Evolutionary conservation across 2,888 invertebrate genomes (phyloP), one percentile per base, ranked within the genome.

Genomic region (Drosophila flavopinicola): DNA sequence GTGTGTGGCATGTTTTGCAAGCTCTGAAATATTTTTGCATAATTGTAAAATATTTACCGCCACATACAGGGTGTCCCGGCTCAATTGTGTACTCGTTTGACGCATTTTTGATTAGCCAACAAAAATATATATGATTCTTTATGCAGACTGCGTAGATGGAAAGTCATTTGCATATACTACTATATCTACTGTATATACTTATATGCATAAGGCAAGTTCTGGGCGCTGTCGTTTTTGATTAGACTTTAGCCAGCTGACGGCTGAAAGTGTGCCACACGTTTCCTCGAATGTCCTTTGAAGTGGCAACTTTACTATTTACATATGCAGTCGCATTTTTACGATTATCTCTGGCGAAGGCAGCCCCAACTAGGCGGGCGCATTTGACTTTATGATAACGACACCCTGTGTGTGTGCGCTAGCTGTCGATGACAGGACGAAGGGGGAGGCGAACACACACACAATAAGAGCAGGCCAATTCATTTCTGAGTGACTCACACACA

Each of bases 391-490:
- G 75, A 59, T 75, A 68, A 75, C 51, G 66, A 61, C 71, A 64
- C 60, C 56, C 60, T 73, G 73, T 65, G 41, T 56, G 27, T 37
- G n/a, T 25, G 24, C 29, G 35, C 24, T 11, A 7, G 38, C 11
- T 7, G 6, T 10, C 4, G 42, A 6, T 11, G 42, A 13, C 41
- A 10, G n/a, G 10, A 11, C 0, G 23, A 15, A 38, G 27, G 30
- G 33, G 17, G 30, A 30, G 11, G 39, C 6, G 15, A 41, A 25
- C 7, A 42, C 27, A n/a, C n/a, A 42, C 33, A 64, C 60, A 65
- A 69, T 75, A 66, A 72, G 72, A 47, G 63, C 52, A 56, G 75
- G 56, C 78, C 78, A 78, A 84, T 79, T 79, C 61, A 79, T 77
- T 84, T 59, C 70, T 27, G 54, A 67, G 64, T 65, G 58, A 47